A percentile compares a stretch with the other conserved stretches of the same genome.
Conservation (phyloP, 2,888 invertebrate species). For the Xiphydria camelus region DNA sequence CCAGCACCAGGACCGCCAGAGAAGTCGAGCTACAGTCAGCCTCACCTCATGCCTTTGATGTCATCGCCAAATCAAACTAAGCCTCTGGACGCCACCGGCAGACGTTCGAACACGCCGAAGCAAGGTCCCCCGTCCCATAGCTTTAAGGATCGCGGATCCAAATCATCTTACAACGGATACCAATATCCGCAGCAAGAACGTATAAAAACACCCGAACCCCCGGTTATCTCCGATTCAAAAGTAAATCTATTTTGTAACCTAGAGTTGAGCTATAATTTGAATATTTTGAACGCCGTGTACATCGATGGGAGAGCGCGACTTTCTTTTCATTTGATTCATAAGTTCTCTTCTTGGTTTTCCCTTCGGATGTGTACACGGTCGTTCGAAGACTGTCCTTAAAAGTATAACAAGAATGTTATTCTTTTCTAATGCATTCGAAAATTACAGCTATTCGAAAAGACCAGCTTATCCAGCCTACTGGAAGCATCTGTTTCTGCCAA, state of each 20-base stretch:
- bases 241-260: conserved; percentile 38
- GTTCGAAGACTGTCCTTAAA: not conserved
- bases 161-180: conserved; percentile 30
- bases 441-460: conserved; percentile 54
- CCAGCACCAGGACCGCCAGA: conserved; percentile 30
- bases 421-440: conserved; percentile 21
- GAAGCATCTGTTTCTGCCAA: conserved; percentile 55
- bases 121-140: conserved; percentile 14
- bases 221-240: conserved; percentile 53
- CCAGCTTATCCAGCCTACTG: conserved; percentile 56
- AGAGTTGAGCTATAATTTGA: conserved; percentile 4
- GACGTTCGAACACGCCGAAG: conserved; percentile 3
- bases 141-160: conserved; percentile 22
- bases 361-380: conserved; percentile 7
- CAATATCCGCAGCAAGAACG: conserved; percentile 36
- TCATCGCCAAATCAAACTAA: not conserved
- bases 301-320: conserved; percentile 3
- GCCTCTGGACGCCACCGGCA: conserved; percentile 1
- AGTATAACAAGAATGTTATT: not conserved
- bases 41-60: conserved; percentile 7
- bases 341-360: conserved; percentile 10
- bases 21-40: conserved; percentile 14
- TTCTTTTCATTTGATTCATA: too few species aligned
- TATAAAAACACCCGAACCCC: conserved; percentile 53
- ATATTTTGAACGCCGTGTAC: conserved; percentile 17